phyloP scores from a whole-genome alignment of 2,113 vertebrate genomes.

The Amazona guildingii region DNA sequence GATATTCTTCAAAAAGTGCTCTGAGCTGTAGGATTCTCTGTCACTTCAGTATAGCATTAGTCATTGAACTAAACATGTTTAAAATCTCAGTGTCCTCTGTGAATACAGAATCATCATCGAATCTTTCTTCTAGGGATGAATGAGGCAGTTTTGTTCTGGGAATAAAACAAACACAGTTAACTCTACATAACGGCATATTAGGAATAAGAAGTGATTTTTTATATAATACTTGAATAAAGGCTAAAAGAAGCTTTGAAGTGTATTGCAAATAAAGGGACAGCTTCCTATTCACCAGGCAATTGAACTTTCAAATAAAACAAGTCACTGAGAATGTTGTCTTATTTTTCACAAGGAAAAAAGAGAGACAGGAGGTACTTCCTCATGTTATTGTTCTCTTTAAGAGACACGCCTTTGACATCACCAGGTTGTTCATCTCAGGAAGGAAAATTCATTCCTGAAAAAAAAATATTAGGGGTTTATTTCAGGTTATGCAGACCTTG shows the following conservation, averaged over 20 bases:
- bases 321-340: not conserved
- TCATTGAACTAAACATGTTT: not conserved
- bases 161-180: not conserved
- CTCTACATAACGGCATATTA: not conserved
- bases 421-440: not conserved
- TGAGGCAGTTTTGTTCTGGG: not conserved
- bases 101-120: not conserved
- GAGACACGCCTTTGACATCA: not conserved
- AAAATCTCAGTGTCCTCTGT: not conserved
- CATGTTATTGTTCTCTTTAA: not conserved
- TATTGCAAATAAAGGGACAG: not conserved
- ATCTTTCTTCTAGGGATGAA: not conserved
- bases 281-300: not conserved
- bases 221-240: not conserved
- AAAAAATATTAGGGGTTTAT: not conserved
- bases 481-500: not conserved
- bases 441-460: not conserved
- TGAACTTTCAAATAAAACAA: not conserved
- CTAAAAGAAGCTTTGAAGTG: not conserved
- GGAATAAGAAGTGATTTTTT: not conserved
- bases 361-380: not conserved
- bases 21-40: not conserved
- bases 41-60: not conserved
- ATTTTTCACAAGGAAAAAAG: not conserved
- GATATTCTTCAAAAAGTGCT: not conserved